A percentile compares a stretch with the other conserved stretches of the same genome.
phyloP scores from a whole-genome alignment of 2,888 invertebrate species.

The Agrochola litura region DNA sequence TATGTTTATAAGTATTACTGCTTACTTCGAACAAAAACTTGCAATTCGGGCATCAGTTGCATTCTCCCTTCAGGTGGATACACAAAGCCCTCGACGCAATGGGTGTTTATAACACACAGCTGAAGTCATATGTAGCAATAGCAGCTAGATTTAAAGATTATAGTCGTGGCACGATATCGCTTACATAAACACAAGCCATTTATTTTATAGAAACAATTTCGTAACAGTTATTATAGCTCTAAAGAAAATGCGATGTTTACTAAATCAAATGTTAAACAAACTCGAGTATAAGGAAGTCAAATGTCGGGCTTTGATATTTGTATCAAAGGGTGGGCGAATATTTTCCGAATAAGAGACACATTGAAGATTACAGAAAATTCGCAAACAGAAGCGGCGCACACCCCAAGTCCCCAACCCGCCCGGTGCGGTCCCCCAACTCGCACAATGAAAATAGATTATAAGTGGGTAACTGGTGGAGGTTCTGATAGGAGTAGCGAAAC shows the following conservation, averaged over 20 bases:
- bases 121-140: constrained; percentile 43
- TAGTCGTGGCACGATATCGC: constrained; percentile 34
- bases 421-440: constrained; percentile 54
- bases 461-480: constrained; percentile 59
- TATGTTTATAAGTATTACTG: constrained; percentile 54
- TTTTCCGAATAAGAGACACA: constrained; percentile 56
- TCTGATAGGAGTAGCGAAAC: constrained; percentile 54
- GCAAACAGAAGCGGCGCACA: constrained; percentile 41
- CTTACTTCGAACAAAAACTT: constrained; percentile 39
- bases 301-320: constrained; percentile 51
- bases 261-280: constrained; percentile 50
- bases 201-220: constrained; percentile 50
- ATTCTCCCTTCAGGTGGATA: constrained; percentile 15
- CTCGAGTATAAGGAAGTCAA: constrained; percentile 46
- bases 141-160: constrained; percentile 49
- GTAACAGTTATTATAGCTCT: constrained; percentile 40
- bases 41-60: constrained; percentile 29
- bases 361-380: constrained; percentile 62
- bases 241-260: constrained; percentile 38
- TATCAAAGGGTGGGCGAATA: constrained; percentile 55
- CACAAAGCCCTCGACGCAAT: constrained; percentile 36
- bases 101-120: constrained; percentile 17
- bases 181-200: constrained; percentile 46
- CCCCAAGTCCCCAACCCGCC: constrained; percentile 31
- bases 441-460: constrained; percentile 67